Evolutionary conservation across 1,140 invertebrate genomes (phyloP).

Genomic region (Scaptomyza pallida): DNA sequence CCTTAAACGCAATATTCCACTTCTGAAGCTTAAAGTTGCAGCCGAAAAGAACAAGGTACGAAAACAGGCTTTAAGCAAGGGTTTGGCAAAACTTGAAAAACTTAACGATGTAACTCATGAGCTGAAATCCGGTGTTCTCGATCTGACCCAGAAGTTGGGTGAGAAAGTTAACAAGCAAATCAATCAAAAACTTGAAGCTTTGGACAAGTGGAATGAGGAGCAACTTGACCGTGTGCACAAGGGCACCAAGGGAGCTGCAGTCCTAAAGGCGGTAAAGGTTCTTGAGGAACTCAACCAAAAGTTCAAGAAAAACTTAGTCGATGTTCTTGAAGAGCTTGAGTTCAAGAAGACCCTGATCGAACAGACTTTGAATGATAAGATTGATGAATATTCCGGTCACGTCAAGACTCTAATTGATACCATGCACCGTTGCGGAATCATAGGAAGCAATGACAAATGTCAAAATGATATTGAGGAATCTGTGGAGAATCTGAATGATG

Average conservation of each 20-base stretch:
- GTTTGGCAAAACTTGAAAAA: constrained; percentile 3
- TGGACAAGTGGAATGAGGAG: constrained; percentile 31
- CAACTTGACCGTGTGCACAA: constrained; percentile 43
- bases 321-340: constrained; percentile 33
- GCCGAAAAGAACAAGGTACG: neutral
- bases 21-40: neutral
- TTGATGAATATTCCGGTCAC: constrained; percentile 11
- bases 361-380: constrained; percentile 4
- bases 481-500: neutral
- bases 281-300: constrained; percentile 13
- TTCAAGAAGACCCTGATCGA: constrained; percentile 11
- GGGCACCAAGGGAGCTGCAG: constrained; percentile 10
- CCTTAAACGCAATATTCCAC: neutral
- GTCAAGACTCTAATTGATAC: constrained; percentile 3
- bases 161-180: constrained; percentile 1
- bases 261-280: constrained; percentile 23
- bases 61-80: constrained; percentile 2
- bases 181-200: neutral
- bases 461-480: neutral
- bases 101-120: constrained; percentile 1
- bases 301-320: neutral
- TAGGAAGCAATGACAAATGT: neutral
- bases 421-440: constrained; percentile 10
- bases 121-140: constrained; percentile 5
- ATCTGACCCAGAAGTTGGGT: constrained; percentile 20